Evolutionary conservation across 2,888 invertebrate species (phyloP), one percentile per base, ranked within the genome.

Genomic region (Mesochorus sp.): DNA sequence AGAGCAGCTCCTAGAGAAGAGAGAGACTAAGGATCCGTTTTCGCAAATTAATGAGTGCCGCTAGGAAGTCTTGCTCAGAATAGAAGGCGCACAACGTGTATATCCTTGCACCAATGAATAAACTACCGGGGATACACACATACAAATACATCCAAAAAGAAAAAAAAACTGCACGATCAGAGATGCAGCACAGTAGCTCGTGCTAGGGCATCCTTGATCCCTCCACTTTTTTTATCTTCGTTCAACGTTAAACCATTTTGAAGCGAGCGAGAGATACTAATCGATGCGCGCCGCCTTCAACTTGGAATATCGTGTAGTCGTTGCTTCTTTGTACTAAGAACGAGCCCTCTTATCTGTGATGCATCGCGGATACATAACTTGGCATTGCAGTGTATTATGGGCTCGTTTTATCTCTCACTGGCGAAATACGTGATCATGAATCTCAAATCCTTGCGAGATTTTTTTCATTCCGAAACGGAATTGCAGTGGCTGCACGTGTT

Each of bases 41-140:
- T 78, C 76, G 78, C 76, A 78, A 82, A 81, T 82, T 81, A 82
- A 82, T 81, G 81, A 82, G 79, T 59, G 24, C 61, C 68, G 64
- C 42, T 71, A 31, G 44, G 34, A 57, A 67, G 49, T 19, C 72
- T 37, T 49, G 64, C 37, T 57, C n/a, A 26, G n/a, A 62, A 6
- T 10, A 49, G 12, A 26, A 21, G n/a, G 31, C 24, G n/a, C 66
- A 57, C 47, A 53, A 59, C 66, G 53, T 61, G 14, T 64, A 55
- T 28, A 34, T 17, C 49, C n/a, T 17, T 26, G 14, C 49, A 53
- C 21, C 55, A 61, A 76, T 57, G 77, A 66, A 66, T 71, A 64
- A 75, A 64, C 26, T 47, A 49, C n/a, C 21, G 57, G 37, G 31
- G 4, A 8, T n/a, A 62, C 24, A 19, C 24, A 49, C 57, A 64